These are phyloP conservation scores for Germaria angustata DNA, from an alignment of 2,888 invertebrate species.

Conservation along the genomic window DNA sequence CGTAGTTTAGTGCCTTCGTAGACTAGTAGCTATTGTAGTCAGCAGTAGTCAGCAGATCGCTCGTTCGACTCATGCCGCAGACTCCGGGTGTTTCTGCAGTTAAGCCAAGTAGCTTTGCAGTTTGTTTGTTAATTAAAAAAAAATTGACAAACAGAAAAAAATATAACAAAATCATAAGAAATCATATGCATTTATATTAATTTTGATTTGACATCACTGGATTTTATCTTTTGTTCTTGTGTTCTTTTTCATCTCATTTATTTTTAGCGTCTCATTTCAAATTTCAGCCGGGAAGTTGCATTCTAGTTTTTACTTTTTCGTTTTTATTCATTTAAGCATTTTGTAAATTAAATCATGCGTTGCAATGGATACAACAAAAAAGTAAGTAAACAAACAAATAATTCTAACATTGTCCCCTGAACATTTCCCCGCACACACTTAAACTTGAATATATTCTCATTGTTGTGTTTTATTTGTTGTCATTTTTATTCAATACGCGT, in stretches of 20 bases:
- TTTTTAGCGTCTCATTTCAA: background rate
- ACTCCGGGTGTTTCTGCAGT: no score
- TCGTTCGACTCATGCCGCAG: no score
- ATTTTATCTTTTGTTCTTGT: no score
- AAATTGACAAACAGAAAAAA: no score
- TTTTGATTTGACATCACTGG: background rate
- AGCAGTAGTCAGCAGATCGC: no score
- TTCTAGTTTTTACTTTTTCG: background rate
- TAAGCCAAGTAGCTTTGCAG: no score
- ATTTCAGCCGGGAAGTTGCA: slow-evolving; percentile 14
- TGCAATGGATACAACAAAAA: background rate
- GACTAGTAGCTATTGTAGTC: no score
- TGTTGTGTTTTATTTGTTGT: background rate
- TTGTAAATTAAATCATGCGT: slow-evolving; percentile 54
- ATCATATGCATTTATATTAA: no score
- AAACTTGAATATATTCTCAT: slow-evolving; percentile 5
- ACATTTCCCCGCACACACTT: background rate
- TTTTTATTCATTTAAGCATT: slow-evolving; percentile 2
- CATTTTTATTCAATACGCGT: background rate
- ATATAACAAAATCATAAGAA: no score
- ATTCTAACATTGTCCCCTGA: slow-evolving; percentile 12
- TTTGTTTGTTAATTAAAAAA: no score
- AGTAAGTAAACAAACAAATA: slow-evolving; percentile 24
- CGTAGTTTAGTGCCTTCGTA: no score
- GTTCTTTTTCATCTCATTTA: background rate